Evolutionary conservation across 1,140 invertebrate species (phyloP), one percentile per base, ranked within the genome.

Genomic region (Neodiprion virginianus): DNA sequence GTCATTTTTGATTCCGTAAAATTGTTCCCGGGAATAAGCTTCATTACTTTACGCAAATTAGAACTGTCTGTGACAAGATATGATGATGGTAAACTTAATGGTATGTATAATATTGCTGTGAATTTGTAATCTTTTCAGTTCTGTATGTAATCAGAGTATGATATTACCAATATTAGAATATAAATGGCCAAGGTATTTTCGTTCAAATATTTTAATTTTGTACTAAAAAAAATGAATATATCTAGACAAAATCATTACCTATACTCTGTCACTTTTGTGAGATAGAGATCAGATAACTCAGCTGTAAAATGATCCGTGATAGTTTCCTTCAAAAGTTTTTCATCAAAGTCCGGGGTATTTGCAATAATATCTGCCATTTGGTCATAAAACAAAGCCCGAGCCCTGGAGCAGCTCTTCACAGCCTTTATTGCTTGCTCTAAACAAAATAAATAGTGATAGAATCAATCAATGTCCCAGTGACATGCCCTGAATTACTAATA

Each of bases 351-450:
- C 75, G 87, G 71, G 68, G 84, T 81, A 72, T 87, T 81, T 47
- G 83, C 82, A 70, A 94, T 87, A 67, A 94, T 86, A 72, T 88
- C 85, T 12, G 91, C 90, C 47, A 96, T 82, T 83, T 94, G 92
- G 87, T 96, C 94, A 83, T 94, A 95, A 81, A 93, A 94, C 21
- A 95, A 87, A 21, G 91, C 92, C 77, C 92, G 85, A 69, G 86
- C 86, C 78, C 86, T 85, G 23, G 81, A 78, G 77, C 84, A 86
- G 12, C 74, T 79, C 78, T 83, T 85, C 0, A 88, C 84, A 65
- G 79, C 82, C 17, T 69, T 77, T 48, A 83, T 65, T 12, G 89
- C 83, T 73, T 86, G 82, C 28, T 86, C 88, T 89, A 71, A 61
- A 80, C 78, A 76, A 76, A 65, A 79, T 72, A 68, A 80, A 65